phyloP scores from a whole-genome alignment of 2,797 vertebrate species.

The Ptychadena robeensis region DNA sequence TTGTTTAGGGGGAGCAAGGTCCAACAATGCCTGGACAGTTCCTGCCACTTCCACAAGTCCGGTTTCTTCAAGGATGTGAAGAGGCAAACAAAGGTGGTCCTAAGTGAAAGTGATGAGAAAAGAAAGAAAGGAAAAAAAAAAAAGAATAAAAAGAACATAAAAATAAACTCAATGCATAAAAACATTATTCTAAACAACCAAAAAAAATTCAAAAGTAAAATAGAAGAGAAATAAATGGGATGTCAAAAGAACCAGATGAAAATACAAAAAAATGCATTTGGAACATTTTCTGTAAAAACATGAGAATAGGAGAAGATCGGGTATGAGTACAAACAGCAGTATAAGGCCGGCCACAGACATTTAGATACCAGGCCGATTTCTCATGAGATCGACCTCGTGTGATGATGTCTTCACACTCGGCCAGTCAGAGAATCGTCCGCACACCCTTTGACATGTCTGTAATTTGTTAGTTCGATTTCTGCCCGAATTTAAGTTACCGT shows the following conservation, averaged over 20 bases:
- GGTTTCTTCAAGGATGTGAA: slow-evolving; percentile 96
- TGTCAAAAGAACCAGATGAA: neutral
- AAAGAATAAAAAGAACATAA: slow-evolving; percentile 67
- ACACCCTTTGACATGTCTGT: too few species aligned
- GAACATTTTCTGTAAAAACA: too few species aligned
- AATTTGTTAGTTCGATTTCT: too few species aligned
- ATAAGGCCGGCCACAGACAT: too few species aligned
- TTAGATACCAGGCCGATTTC: too few species aligned
- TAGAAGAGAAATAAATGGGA: neutral
- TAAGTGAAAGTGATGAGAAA: slow-evolving; percentile 68
- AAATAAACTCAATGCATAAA: slow-evolving; percentile 16
- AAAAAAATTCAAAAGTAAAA: slow-evolving; percentile 60
- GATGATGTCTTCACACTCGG: too few species aligned
- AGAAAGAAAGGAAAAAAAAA: slow-evolving; percentile 66
- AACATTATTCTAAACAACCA: slow-evolving; percentile 68
- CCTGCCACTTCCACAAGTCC: slow-evolving; percentile 92
- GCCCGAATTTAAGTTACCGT: too few species aligned
- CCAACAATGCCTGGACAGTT: slow-evolving; percentile 90
- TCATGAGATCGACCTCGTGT: too few species aligned
- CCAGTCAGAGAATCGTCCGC: too few species aligned
- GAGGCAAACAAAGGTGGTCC: slow-evolving; percentile 95
- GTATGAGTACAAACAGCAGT: too few species aligned
- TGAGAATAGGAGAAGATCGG: too few species aligned
- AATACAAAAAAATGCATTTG: too few species aligned
- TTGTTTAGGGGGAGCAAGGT: slow-evolving; percentile 86